phyloP scores from a whole-genome alignment of 2,888 invertebrate genomes.

The Lysandra coridon region DNA sequence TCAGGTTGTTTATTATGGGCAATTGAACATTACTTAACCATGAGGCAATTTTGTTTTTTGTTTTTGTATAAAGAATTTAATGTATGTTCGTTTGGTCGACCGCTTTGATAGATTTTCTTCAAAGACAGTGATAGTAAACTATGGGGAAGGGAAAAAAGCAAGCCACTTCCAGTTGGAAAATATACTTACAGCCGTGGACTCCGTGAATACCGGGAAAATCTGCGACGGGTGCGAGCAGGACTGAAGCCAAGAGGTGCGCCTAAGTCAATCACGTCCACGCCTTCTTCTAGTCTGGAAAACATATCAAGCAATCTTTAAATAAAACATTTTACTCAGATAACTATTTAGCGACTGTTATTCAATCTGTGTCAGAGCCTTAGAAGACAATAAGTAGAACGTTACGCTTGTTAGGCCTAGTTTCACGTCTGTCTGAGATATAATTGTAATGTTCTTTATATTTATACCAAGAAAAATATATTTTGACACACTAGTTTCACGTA shows the following conservation, averaged over 20 bases:
- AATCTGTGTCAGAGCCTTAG: background rate
- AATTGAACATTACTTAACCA: too few species aligned
- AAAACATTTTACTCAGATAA: background rate
- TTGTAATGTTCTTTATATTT: background rate
- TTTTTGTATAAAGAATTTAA: too few species aligned
- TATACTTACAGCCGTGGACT: conserved; percentile 62
- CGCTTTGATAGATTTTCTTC: too few species aligned
- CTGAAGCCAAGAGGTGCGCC: conserved; percentile 43
- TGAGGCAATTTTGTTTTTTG: too few species aligned
- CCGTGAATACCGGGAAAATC: conserved; percentile 48
- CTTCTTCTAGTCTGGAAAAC: background rate
- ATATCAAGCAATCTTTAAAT: background rate
- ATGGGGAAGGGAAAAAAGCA: background rate
- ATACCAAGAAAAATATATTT: background rate
- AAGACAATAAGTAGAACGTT: background rate
- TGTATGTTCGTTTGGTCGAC: too few species aligned
- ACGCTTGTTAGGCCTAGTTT: too few species aligned
- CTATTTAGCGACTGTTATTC: too few species aligned
- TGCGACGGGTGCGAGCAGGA: conserved; percentile 34
- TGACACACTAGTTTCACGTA: background rate
- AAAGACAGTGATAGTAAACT: too few species aligned
- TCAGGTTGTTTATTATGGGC: too few species aligned
- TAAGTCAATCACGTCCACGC: conserved; percentile 46
- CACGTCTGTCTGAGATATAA: too few species aligned
- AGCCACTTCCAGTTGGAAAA: background rate